Evolutionary conservation across 2,113 vertebrate genomes (phyloP).

Genomic region (Ctenodactylus gundi): DNA sequence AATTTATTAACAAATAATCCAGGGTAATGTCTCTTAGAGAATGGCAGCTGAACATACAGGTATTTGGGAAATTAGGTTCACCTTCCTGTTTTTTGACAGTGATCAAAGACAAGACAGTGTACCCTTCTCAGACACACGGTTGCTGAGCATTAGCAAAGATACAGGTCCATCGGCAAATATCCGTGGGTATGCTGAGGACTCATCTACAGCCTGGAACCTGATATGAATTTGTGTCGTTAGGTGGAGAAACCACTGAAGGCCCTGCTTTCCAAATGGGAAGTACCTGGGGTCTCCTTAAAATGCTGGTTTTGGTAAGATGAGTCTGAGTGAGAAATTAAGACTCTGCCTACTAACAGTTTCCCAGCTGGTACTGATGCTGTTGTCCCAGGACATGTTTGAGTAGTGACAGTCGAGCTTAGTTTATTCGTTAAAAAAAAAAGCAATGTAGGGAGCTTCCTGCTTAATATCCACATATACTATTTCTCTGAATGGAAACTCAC

Average conservation of each 20-base stretch:
- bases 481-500: neutral
- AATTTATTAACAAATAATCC: conserved; percentile 26
- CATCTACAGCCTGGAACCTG: neutral
- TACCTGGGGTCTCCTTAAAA: neutral
- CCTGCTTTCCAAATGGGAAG: neutral
- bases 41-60: neutral
- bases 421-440: neutral
- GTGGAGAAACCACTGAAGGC: neutral
- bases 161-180: neutral
- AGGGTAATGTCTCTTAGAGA: neutral
- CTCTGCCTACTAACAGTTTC: neutral
- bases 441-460: neutral
- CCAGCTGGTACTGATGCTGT: neutral
- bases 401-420: neutral
- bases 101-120: neutral
- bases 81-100: neutral
- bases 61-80: neutral
- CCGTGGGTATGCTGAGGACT: neutral
- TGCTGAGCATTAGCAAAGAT: neutral
- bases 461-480: neutral
- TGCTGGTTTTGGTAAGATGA: neutral
- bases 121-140: neutral
- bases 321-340: neutral
- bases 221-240: neutral
- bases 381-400: neutral